These are phyloP conservation scores for Coranthus polyacanthus DNA, from an alignment of 2,797 vertebrate genomes.

Conservation along the genomic window DNA sequence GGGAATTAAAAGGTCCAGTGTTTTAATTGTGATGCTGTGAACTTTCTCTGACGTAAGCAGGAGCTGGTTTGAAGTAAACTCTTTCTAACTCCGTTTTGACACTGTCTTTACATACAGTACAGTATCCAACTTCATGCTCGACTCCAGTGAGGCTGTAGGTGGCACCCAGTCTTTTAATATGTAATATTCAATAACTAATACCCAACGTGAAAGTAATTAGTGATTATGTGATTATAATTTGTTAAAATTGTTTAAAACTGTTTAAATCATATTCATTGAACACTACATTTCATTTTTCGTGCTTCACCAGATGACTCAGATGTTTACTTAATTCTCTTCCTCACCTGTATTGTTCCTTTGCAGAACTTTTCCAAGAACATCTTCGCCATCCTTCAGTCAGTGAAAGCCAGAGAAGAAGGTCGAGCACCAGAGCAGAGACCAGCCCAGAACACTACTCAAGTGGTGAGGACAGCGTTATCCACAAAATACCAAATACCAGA, in stretches of 20 bases:
- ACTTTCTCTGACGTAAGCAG: no score
- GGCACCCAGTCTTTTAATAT: constrained; percentile 1
- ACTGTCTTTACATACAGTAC: not conserved
- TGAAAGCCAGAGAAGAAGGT: constrained; percentile 98
- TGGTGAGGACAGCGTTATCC: constrained; percentile 81
- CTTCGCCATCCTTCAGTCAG: constrained; percentile 98
- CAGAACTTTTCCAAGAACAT: constrained; percentile 99
- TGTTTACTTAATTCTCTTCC: not conserved
- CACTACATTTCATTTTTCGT: not conserved
- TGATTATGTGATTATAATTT: no score
- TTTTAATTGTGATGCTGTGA: no score
- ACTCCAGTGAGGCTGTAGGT: not conserved
- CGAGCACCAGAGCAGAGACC: constrained; percentile 96
- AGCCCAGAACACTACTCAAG: constrained; percentile 91
- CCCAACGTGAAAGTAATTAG: not conserved
- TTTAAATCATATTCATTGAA: not conserved
- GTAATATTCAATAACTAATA: not conserved
- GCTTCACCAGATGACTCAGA: not conserved
- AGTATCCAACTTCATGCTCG: not conserved
- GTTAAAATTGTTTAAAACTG: no score
- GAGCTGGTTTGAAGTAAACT: no score
- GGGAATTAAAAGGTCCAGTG: no score
- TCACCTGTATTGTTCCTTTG: constrained; percentile 45
- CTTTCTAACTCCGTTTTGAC: no score
- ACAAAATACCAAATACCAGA: not conserved